These are phyloP conservation scores for Drymonia ruficornis DNA, from an alignment of 2,888 invertebrate species.

Conservation along the genomic window DNA sequence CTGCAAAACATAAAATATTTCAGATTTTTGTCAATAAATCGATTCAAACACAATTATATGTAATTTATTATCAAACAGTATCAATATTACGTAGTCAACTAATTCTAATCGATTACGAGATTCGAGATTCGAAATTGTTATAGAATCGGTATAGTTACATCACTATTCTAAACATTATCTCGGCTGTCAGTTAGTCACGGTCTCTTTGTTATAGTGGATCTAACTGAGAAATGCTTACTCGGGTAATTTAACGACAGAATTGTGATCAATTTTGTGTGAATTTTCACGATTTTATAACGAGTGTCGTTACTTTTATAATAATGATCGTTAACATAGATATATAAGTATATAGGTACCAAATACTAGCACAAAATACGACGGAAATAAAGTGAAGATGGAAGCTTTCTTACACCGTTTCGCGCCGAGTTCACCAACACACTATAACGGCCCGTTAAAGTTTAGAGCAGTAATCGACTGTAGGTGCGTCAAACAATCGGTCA, in stretches of 20 bases:
- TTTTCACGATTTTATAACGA: slow-evolving; percentile 8
- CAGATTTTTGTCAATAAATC: no score
- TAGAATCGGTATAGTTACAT: slow-evolving; percentile 8
- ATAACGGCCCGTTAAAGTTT: no score
- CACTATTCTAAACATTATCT: slow-evolving; percentile 5
- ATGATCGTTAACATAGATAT: no score
- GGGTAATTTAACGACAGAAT: slow-evolving; percentile 18
- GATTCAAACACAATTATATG: not conserved
- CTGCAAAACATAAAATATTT: no score
- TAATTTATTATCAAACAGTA: not conserved
- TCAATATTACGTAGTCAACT: not conserved
- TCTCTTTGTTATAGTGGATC: slow-evolving; percentile 9
- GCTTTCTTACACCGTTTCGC: no score
- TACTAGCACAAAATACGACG: no score
- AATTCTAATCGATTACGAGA: not conserved
- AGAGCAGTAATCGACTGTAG: no score
- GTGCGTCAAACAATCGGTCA: no score
- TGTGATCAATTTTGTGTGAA: slow-evolving; percentile 11
- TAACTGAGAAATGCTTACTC: slow-evolving; percentile 9
- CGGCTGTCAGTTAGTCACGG: slow-evolving; percentile 9
- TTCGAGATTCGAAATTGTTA: not conserved
- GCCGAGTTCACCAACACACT: no score
- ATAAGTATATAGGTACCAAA: no score
- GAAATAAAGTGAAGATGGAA: no score
- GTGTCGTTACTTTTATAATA: not conserved